Conservation (phyloP, 1,140 invertebrate genomes). For the Nasonia vitripennis region DNA sequence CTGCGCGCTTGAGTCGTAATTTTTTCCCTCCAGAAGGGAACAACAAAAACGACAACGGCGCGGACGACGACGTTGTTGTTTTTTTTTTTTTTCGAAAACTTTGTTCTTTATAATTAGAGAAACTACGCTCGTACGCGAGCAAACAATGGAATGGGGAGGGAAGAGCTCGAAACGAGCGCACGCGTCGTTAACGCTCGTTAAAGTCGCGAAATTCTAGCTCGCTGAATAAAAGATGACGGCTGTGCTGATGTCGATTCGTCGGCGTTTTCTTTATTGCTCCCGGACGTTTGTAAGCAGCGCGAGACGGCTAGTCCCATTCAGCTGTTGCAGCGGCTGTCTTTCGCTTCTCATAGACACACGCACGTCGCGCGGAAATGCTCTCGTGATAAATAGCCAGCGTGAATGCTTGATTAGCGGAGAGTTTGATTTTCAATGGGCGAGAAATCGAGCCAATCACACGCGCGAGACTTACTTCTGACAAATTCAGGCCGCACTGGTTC, state of each 20-base stretch:
- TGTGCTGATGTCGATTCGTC: background rate
- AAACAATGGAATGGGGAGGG: background rate
- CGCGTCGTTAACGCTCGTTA: constrained; percentile 17
- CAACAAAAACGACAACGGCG: background rate
- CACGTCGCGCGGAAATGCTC: background rate
- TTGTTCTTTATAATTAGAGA: background rate
- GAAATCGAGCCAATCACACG: background rate
- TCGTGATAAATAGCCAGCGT: background rate
- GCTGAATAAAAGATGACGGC: constrained; percentile 28
- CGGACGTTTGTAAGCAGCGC: no score
- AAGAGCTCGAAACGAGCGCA: background rate
- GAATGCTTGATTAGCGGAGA: background rate
- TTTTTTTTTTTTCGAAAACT: no score
- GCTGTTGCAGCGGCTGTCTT: background rate
- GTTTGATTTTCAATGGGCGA: background rate
- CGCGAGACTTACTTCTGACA: no score
- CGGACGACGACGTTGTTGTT: no score
- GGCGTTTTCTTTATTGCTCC: no score
- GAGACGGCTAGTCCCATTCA: no score
- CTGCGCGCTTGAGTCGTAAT: background rate
- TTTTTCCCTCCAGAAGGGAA: background rate
- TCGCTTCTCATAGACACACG: background rate
- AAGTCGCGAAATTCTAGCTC: background rate
- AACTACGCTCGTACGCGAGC: background rate
- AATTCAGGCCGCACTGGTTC: no score